These are phyloP conservation scores for Aythya fuligula DNA, from an alignment of 2,797 vertebrate genomes.

Conservation along the genomic window DNA sequence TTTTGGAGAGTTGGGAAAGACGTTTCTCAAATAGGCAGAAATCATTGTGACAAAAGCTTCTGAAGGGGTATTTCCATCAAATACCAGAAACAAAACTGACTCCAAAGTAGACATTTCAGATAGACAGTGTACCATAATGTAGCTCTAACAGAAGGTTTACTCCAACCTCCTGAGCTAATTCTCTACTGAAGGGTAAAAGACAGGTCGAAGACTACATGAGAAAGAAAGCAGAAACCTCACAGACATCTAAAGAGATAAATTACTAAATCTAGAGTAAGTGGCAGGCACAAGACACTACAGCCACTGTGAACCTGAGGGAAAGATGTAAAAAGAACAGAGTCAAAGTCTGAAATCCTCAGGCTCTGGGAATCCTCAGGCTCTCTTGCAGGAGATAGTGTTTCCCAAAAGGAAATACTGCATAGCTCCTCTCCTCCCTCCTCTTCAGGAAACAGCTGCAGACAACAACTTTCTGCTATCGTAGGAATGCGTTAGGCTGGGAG, in stretches of 20 bases:
- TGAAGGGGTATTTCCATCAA: not conserved
- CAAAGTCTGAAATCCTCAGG: not conserved
- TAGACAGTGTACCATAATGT: not conserved
- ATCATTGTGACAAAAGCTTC: fast-evolving
- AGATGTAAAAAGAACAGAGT: not conserved
- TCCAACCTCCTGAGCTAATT: not conserved
- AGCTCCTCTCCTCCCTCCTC: not conserved
- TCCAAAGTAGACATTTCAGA: not conserved
- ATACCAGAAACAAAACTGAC: not conserved
- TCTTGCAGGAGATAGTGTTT: not conserved
- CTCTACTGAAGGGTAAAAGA: not conserved
- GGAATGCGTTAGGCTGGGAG: not conserved
- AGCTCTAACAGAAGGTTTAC: not conserved
- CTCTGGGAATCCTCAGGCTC: not conserved
- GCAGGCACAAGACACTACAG: not conserved
- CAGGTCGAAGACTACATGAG: not conserved
- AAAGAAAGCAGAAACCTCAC: constrained; percentile 1
- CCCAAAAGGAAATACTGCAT: not conserved
- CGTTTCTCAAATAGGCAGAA: not conserved
- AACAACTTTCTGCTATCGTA: not conserved
- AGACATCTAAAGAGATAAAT: not conserved
- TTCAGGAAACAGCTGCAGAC: not conserved
- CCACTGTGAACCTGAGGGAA: not conserved
- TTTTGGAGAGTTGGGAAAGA: not conserved
- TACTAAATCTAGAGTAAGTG: not conserved